phyloP scores from a whole-genome alignment of 1,140 invertebrate species.

The Bactericera cockerelli region DNA sequence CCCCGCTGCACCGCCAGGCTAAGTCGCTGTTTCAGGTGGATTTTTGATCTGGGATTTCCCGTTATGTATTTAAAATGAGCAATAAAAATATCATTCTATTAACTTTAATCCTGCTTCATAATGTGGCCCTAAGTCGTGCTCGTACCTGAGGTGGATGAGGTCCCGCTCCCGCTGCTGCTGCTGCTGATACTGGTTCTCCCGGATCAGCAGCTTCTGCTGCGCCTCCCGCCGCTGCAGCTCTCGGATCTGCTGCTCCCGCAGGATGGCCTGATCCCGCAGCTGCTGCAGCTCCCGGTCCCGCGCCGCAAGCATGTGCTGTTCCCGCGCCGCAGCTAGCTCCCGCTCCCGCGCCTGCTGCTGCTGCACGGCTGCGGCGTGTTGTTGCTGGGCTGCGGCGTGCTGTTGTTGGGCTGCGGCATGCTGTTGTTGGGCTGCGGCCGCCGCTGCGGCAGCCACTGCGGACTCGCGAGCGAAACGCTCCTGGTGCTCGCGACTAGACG shows the following conservation, averaged over 20 bases:
- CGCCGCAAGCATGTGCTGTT: slow-evolving; percentile 24
- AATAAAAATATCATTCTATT: no score
- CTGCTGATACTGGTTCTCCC: slow-evolving; percentile 22
- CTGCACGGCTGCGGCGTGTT: slow-evolving; percentile 17
- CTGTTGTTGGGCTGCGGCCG: slow-evolving; percentile 10
- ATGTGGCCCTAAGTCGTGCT: no score
- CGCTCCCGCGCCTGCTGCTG: slow-evolving; percentile 26
- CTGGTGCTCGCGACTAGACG: slow-evolving; percentile 27
- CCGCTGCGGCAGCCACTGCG: slow-evolving; percentile 1
- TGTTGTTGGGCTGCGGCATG: slow-evolving; percentile 26
- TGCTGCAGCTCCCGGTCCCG: slow-evolving; percentile 8
- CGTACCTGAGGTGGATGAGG: no score
- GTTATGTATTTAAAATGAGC: no score
- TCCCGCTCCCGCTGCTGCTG: slow-evolving; percentile 12
- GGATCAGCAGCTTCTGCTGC: slow-evolving; percentile 22
- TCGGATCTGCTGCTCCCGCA: slow-evolving; percentile 29
- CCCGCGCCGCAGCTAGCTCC: slow-evolving; percentile 22
- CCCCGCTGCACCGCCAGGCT: no score
- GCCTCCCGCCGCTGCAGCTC: slow-evolving; percentile 29
- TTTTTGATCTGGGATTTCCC: no score
- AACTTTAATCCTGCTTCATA: no score
- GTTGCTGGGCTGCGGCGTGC: slow-evolving; percentile 18
- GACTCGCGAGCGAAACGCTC: slow-evolving; percentile 24
- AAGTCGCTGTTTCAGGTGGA: no score
- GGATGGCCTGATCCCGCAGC: slow-evolving; percentile 29